Conservation (phyloP, 1,140 invertebrate species). For the Drosophila kikkawai region DNA sequence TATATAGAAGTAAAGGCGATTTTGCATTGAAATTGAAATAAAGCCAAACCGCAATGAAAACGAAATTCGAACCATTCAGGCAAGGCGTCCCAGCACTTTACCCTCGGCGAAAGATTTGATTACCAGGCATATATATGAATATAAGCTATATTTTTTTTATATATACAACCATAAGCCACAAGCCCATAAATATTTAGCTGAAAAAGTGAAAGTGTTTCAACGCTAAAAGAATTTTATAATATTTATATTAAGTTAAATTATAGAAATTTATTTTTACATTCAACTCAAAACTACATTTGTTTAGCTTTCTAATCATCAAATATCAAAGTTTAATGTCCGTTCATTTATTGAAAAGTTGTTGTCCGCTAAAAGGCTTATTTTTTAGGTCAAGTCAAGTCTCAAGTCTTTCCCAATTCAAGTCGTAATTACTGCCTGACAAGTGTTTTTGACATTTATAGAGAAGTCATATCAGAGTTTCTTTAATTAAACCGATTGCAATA, state of each 20-base stretch:
- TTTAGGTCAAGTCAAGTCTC: constrained; percentile 19
- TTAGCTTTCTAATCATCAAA: constrained; percentile 1
- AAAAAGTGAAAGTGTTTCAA: constrained; percentile 34
- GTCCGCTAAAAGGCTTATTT: constrained; percentile 22
- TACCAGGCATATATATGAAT: constrained; percentile 25
- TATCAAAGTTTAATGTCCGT: constrained; percentile 2
- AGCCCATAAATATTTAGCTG: constrained; percentile 22
- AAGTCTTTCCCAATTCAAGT: constrained; percentile 21
- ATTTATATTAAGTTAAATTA: neutral
- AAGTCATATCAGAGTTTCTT: constrained; percentile 14
- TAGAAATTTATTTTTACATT: neutral
- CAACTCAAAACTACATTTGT: neutral
- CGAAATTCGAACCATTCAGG: constrained; percentile 66
- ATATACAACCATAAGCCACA: no score
- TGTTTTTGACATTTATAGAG: constrained; percentile 29
- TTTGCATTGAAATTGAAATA: constrained; percentile 68
- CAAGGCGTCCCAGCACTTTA: constrained; percentile 56
- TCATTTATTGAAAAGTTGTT: constrained; percentile 33
- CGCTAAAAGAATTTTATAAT: neutral
- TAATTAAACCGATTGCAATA: constrained; percentile 24
- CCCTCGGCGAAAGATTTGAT: constrained; percentile 38
- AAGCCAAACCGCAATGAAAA: constrained; percentile 58
- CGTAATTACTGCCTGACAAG: constrained; percentile 38
- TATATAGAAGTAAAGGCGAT: constrained; percentile 1
- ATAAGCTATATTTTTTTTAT: neutral